Percentiles rank a stretch among this genome's conserved stretches.
phyloP scores from a whole-genome alignment of 1,140 invertebrate genomes.

The Eubasilissa regina region DNA sequence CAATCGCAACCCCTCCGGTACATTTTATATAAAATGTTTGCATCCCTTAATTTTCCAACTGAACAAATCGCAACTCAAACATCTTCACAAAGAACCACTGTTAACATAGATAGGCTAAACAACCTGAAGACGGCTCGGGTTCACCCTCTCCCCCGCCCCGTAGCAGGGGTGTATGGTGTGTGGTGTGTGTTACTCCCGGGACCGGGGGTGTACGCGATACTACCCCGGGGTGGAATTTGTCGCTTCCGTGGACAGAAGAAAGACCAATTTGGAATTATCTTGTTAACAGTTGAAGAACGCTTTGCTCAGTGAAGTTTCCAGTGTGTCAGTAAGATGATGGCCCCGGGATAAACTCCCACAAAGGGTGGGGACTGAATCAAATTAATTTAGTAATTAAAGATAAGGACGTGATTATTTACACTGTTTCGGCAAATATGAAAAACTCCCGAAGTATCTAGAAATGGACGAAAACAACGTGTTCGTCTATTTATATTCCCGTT shows the following conservation, averaged over 20 bases:
- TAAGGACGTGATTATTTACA: too few relatives aligned
- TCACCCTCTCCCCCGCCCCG: background rate
- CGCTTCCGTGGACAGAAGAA: slow-evolving; percentile 35
- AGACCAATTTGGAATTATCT: slow-evolving; percentile 16
- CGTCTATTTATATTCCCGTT: too few relatives aligned
- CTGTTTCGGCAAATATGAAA: too few relatives aligned
- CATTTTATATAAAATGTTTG: background rate
- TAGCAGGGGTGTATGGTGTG: too few relatives aligned
- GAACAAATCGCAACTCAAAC: slow-evolving; percentile 19
- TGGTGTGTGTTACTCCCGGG: too few relatives aligned
- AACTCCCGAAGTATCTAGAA: too few relatives aligned
- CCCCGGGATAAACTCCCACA: background rate
- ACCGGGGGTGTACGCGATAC: background rate
- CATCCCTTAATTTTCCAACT: slow-evolving; percentile 22
- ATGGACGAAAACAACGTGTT: too few relatives aligned
- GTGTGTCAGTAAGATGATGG: slow-evolving; percentile 20
- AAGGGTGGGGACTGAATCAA: background rate
- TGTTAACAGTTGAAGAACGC: slow-evolving; percentile 29
- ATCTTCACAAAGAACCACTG: slow-evolving; percentile 24
- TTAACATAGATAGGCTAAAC: slow-evolving; percentile 12
- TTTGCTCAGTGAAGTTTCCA: background rate
- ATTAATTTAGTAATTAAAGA: too few relatives aligned
- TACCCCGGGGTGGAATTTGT: background rate
- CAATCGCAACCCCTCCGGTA: background rate
- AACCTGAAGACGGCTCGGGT: background rate